Base-by-base conservation (phyloP, 2,888 invertebrate genomes). In the Stomorhina lunata region DNA sequence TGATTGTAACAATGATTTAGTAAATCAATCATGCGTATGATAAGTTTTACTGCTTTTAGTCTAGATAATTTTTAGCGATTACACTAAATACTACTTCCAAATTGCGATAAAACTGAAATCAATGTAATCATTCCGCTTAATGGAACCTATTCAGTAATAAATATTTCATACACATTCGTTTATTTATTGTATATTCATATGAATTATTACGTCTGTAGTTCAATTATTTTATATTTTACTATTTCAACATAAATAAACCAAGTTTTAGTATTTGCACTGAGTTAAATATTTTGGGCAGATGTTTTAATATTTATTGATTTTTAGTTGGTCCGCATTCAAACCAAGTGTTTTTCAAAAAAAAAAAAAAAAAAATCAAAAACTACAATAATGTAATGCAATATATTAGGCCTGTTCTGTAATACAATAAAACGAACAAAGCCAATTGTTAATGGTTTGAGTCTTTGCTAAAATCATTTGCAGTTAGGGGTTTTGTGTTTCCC, bases 101-200 rank as follows among this genome's bases (percentile, higher is more conserved):
- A 66, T 50, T 57, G 57, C 22, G 57, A 57, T 69, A 43, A 57
- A 69, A 69, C 43, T 22, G 9, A 45, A 69, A 69, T 69, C 61
- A 40, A 61, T 57, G 57, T 57, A 69, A 69, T 69, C 43, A 69
- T 69, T 69, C 69, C 57, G 57, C 69, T 69, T 69, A 69, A 69
- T 57, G 15, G 22, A 43, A 43, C 20, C 15, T 15, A 45, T 57
- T 57, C 43, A 53, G 27, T 22, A 40, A 25, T 15, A 40, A 25
- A 29, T 27, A 12, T 12, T 37, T 37, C 6, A 10, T 43, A 12
- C 7, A 53, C 27, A 27, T 37, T 37, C 37, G 1, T 37, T 12
- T n/a, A 37, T n/a, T n/a, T n/a, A n/a, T n/a, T n/a, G n/a, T n/a
- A n/a, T n/a, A n/a, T n/a, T n/a, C 17, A 43, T 37, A 5, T 7